Evolutionary conservation across 64 coral and sea anemone genomes (phyloP), one percentile per base, ranked within the genome.

Genomic region (Platygyra sinensis): DNA sequence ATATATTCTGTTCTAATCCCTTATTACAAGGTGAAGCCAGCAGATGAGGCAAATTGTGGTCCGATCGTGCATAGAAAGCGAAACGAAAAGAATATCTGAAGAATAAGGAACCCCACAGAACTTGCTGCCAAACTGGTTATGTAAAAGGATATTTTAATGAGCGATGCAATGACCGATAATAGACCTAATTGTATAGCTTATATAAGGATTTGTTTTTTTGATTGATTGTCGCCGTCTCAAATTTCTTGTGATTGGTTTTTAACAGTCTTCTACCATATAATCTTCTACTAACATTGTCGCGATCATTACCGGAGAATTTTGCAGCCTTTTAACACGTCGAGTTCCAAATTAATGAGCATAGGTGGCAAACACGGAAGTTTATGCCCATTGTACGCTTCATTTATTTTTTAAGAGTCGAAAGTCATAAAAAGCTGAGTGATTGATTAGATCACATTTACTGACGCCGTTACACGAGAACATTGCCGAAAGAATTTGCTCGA

Each of bases 191-290:
- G 33, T 36, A 63, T 63, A 83, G 10, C 61, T 24, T 28, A 65
- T 60, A 42, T 36, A 60, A 69, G 9, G 62, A 52, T 13, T 29
- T 50, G 19, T 14, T 71, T 67, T 84, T 38, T 71, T 71, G 36
- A 15, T 16, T 39, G 12, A 14, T 71, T 71, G 81, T 42, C 33
- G 38, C 52, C 63, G 38, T 42, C 42, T 85, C 24, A 85, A 28
- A 63, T 85, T 85, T 85, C 81, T 62, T 15, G 33, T 71, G 31
- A 69, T 85, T 71, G 81, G 33, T 38, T 85, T 85, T 85, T 85
- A 64, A 85, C 39, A 19, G 31, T 60, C 16, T 65, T 57, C 54
- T 9, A 57, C 54, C 38, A 25, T 51, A 9, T 12, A 31, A 42
- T 62, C 57, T 36, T 28, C 27, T 19, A 12, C 15, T 10, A 24